phyloP scores from a whole-genome alignment of 2,113 vertebrate genomes.

The Oncorhynchus gorbuscha region DNA sequence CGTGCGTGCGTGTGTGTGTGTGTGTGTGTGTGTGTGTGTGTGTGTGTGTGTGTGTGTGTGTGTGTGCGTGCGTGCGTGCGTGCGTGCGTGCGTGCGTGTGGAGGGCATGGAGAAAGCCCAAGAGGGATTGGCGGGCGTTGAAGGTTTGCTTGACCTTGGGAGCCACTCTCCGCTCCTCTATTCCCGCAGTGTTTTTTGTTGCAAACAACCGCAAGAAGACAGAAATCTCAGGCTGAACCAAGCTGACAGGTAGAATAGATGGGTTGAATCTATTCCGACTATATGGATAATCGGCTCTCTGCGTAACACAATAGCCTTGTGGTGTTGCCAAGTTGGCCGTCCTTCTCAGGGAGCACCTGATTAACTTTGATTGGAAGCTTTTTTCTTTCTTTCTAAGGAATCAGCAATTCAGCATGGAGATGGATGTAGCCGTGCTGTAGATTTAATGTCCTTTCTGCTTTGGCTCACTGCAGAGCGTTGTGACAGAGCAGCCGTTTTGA shows the following conservation, averaged over 20 bases:
- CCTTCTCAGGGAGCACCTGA: constrained; percentile 42
- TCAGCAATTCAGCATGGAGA: not conserved
- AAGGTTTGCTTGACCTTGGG: constrained; percentile 33
- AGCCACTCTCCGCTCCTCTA: constrained; percentile 6
- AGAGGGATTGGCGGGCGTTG: not conserved
- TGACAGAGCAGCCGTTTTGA: constrained; percentile 16
- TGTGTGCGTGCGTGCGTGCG: not conserved
- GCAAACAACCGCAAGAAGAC: constrained; percentile 46
- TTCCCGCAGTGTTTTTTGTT: constrained; percentile 46
- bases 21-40: constrained; percentile 20
- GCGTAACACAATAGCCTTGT: constrained; percentile 58
- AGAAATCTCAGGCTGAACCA: constrained; percentile 43
- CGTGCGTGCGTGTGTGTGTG: constrained; percentile 1
- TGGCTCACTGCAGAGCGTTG: not conserved
- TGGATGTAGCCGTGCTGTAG: not conserved
- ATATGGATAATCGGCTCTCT: constrained; percentile 24
- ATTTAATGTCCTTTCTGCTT: constrained; percentile 34
- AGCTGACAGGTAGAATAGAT: constrained; percentile 30
- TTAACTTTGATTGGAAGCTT: constrained; percentile 52
- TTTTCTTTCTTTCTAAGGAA: constrained; percentile 1
- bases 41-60: constrained; percentile 18
- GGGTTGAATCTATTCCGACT: constrained; percentile 33
- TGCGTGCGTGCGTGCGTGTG: constrained; percentile 1
- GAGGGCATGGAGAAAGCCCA: not conserved
- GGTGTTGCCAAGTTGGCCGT: constrained; percentile 51